phyloP scores from a whole-genome alignment of 2,113 vertebrate genomes.

The Myodes glareolus region DNA sequence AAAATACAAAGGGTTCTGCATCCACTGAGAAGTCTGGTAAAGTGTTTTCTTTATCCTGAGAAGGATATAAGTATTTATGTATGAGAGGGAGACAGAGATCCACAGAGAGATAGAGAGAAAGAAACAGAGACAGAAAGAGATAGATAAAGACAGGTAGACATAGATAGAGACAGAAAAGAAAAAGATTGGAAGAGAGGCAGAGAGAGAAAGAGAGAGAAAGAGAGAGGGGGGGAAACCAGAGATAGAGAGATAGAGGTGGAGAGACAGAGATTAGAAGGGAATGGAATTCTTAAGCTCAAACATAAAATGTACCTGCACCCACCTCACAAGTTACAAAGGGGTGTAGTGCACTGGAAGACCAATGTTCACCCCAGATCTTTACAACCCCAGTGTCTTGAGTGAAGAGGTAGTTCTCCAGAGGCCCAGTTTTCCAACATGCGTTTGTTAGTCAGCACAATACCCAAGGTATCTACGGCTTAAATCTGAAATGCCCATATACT shows the following conservation, averaged over 20 bases:
- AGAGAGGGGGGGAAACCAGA: neutral
- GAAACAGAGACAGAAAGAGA: neutral
- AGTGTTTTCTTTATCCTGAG: neutral
- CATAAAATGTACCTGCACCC: neutral
- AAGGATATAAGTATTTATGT: neutral
- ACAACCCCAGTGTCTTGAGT: too few species aligned
- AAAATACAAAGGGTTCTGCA: neutral
- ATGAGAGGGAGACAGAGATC: neutral
- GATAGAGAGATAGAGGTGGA: neutral
- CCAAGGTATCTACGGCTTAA: neutral
- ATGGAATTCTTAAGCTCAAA: too few species aligned
- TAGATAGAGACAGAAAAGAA: neutral
- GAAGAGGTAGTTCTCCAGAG: neutral
- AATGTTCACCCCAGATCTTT: neutral
- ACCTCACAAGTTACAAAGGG: neutral
- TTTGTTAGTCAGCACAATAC: neutral
- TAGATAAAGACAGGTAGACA: neutral
- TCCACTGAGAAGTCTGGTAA: neutral
- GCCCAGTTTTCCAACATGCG: too few species aligned
- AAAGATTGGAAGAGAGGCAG: neutral
- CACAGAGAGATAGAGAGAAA: neutral
- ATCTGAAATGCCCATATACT: too few species aligned
- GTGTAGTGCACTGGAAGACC: too few species aligned
- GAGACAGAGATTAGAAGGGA: neutral
- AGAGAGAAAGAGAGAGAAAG: neutral